Evolutionary conservation across 1,140 invertebrate species (phyloP).

Genomic region (Ridgeia piscesae): DNA sequence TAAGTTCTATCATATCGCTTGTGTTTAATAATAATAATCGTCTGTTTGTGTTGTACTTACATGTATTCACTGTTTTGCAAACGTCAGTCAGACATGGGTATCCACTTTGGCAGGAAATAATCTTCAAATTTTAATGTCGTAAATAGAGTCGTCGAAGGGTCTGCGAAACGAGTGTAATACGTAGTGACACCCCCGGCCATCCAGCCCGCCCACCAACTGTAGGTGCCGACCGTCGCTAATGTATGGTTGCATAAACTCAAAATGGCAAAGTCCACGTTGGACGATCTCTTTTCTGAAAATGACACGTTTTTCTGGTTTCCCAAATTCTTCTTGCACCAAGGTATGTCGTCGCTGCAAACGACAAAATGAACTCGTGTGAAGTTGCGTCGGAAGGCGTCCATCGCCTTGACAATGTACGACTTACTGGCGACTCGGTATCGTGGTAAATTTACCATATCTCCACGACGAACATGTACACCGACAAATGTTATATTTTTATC

Average conservation of each 20-base stretch:
- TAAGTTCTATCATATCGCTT: too few relatives aligned
- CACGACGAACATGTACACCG: conserved; percentile 8
- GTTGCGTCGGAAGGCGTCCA: background rate
- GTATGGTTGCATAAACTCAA: conserved; percentile 14
- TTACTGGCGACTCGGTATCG: background rate
- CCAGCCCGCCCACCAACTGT: background rate
- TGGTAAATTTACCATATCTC: background rate
- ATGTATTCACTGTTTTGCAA: too few relatives aligned
- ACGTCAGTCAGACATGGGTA: background rate
- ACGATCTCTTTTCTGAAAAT: background rate
- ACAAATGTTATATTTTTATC: conserved; percentile 7
- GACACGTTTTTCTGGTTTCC: background rate
- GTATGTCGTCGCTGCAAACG: conserved; percentile 17
- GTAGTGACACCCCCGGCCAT: background rate
- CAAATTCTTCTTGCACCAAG: background rate
- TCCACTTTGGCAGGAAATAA: background rate
- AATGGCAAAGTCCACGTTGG: background rate
- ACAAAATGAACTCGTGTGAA: conserved; percentile 2
- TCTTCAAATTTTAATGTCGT: background rate
- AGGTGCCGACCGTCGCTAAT: background rate
- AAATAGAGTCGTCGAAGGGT: background rate
- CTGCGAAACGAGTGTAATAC: background rate
- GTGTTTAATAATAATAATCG: too few relatives aligned
- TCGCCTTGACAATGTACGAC: background rate
- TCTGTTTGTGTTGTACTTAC: too few relatives aligned